Base-by-base conservation (phyloP, 2,888 invertebrate species). In the Drosophila nr. fundita region DNA sequence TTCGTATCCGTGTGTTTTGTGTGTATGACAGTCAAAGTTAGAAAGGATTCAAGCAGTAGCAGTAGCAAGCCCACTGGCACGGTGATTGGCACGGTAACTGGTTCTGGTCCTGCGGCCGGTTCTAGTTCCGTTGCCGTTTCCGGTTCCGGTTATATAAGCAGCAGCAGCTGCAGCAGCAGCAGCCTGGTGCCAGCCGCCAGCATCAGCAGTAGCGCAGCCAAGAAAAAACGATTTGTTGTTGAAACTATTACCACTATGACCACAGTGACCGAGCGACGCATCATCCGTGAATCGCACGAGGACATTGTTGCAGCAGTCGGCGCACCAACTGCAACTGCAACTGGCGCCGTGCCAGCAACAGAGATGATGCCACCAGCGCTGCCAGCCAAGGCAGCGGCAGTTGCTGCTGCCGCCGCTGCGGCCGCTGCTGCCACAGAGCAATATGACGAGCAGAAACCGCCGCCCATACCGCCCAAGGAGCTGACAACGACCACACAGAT, bases 241-340 rank as follows among this genome's bases (percentile, higher is more conserved):
- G 95, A 95, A 92, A 95, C 95, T 80, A 95, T 95, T 91, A 95
- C 95, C 82, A 91, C 90, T 90, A 95, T 95, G 95, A 95, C 95
- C 84, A 95, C 95, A 79, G 95, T 95, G 79, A 95, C 95, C 80
- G 95, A 95, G 91, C 94, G 95, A 71, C 94, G 95, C 66, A 94
- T 95, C 76, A 94, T 95, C 62, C 92, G 92, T 34, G 92, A 92
- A 64, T 91, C 92, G 38, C 90, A 90, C 62, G 92, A 93, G 82
- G 92, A 92, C 80, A 80, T 91, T 58, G 76, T 79, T 18, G 73
- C 54, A 24, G 58, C 72, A 8, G 40, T 64, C 32, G 60, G 48
- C n/a, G 71, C 30, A 62, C 32, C 54, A 30, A 24, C 73, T n/a
- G 24, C 70, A 2, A 60, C 77, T 21, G 61, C 62, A 21, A 45